Evolutionary conservation across 2,797 vertebrate species (phyloP), one percentile per base, ranked within the genome.

Genomic region (Aplochiton taeniatus): DNA sequence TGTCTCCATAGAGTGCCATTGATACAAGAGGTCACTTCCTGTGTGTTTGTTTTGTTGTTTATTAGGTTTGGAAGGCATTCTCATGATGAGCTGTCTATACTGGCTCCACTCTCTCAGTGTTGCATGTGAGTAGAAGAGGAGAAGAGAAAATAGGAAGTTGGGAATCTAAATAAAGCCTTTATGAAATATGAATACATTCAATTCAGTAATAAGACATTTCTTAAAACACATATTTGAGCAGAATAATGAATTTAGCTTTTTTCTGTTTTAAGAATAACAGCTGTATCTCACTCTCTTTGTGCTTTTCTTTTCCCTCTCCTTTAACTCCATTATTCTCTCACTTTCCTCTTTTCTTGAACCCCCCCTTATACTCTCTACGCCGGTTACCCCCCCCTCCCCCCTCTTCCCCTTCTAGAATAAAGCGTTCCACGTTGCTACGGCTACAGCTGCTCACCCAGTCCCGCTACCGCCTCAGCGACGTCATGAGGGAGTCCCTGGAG

Each of bases 401-500:
- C 18, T 56, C 51, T 8, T 6, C 18, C 19, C 55, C 16, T 41
- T 6, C 4, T 88, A 99, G 98, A 68, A 93, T 99, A 61, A 98
- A 97, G 76, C 91, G 71, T 72, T 94, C 95, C 1, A 99, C 97
- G 0, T 77, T 96, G 2, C 49, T 92, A 47, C 91, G 93, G 0
- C 92, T 99, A 49, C 92, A 86, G 83, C 93, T 99, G 44, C 62
- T 99, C 83, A 78, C 92, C 0, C 86, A 76, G 17, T 80, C 90
- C 0, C 89, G 92, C 14, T 97, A 94, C 75, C 89, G 65, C 16
- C 94, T 98, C 49, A 98, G 98, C 0, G 95, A 96, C 0, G 84
- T 97, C 54, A 97, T 99, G 97, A 90, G 94, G 58, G 96, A 98
- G 71, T 98, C 98, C 0, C 90, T 99, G 51, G 79, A 84, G 8